Percentiles rank a stretch among this genome's conserved stretches.
Evolutionary conservation across 2,113 vertebrate species (phyloP).

Genomic region (Stigmatopora argus): DNA sequence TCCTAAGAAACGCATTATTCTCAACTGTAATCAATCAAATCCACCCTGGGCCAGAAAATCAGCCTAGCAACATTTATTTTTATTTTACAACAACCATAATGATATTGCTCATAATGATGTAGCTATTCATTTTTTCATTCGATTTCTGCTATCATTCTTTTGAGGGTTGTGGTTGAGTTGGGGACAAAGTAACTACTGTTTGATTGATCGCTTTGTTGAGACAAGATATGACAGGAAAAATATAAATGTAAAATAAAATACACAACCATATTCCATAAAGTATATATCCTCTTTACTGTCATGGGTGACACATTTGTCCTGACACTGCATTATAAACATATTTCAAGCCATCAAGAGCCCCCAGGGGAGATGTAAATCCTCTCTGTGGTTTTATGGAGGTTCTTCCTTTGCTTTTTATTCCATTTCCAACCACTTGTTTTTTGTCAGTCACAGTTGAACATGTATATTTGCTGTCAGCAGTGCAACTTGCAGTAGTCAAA

Average conservation of each 20-base stretch:
- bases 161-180: too few species aligned
- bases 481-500: too few species aligned
- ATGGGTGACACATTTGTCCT: slow-evolving; percentile 28
- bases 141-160: too few species aligned
- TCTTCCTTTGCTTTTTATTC: slow-evolving; percentile 22
- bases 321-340: slow-evolving; percentile 2
- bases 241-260: too few species aligned
- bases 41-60: slow-evolving; percentile 1
- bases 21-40: not conserved
- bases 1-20: not conserved
- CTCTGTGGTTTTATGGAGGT: slow-evolving; percentile 1
- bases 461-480: not conserved
- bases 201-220: too few species aligned
- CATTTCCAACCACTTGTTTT: slow-evolving; percentile 12
- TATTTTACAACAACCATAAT: slow-evolving; percentile 2
- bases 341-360: slow-evolving; percentile 27
- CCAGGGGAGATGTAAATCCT: slow-evolving; percentile 25
- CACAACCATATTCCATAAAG: too few species aligned
- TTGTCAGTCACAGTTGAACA: slow-evolving; percentile 5
- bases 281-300: too few species aligned
- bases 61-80: not conserved
- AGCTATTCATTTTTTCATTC: too few species aligned
- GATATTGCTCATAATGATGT: too few species aligned
- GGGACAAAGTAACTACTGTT: too few species aligned
- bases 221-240: too few species aligned